Conservation (phyloP, 2,888 invertebrate genomes). For the Nomada lathburiana region DNA sequence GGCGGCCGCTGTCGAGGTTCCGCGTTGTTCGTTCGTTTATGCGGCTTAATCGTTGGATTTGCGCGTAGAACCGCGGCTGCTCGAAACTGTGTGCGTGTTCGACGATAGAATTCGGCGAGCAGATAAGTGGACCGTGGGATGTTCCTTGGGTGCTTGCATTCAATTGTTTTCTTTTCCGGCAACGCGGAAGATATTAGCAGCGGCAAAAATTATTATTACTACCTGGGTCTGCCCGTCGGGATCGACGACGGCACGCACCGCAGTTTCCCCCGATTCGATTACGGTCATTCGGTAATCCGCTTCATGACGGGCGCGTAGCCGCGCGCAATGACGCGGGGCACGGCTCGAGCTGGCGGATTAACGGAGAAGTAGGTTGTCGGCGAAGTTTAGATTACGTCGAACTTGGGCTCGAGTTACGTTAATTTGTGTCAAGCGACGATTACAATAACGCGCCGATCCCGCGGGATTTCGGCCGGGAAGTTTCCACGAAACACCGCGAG, state of each 20-base stretch:
- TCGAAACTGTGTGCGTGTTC: slow-evolving; percentile 32
- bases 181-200: neutral
- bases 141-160: neutral
- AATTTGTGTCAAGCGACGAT: slow-evolving; percentile 50
- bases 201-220: slow-evolving; percentile 68
- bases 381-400: slow-evolving; percentile 58
- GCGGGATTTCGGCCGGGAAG: slow-evolving; percentile 27
- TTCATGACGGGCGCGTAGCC: slow-evolving; percentile 42
- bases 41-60: slow-evolving; percentile 41
- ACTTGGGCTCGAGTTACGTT: slow-evolving; percentile 48
- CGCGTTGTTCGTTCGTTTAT: slow-evolving; percentile 33
- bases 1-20: slow-evolving; percentile 2
- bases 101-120: slow-evolving; percentile 35
- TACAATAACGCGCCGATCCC: slow-evolving; percentile 47
- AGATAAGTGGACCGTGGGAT: slow-evolving; percentile 30
- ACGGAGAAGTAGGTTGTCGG: slow-evolving; percentile 57
- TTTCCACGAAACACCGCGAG: slow-evolving; percentile 26
- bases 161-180: neutral
- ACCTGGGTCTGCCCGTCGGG: slow-evolving; percentile 46
- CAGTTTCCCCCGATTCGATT: slow-evolving; percentile 63
- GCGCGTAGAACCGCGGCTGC: slow-evolving; percentile 15
- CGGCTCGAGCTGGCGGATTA: slow-evolving; percentile 41
- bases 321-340: slow-evolving; percentile 35
- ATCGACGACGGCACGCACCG: slow-evolving; percentile 22
- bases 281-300: slow-evolving; percentile 63